These are phyloP conservation scores for Lepidurus arcticus DNA, from an alignment of 1,140 invertebrate genomes.

Conservation along the genomic window DNA sequence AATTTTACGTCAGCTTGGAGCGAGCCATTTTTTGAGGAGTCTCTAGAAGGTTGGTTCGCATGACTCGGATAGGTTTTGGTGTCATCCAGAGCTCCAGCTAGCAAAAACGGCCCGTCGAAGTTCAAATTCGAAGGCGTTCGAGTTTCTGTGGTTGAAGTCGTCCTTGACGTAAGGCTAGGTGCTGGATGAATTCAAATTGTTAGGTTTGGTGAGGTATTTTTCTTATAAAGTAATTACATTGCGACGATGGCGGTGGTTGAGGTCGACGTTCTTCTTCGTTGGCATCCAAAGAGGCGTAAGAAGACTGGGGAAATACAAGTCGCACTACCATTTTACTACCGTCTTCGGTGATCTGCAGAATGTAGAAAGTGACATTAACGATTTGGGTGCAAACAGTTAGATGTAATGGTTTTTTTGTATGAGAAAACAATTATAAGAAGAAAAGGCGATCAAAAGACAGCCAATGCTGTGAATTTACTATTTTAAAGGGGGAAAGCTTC, in stretches of 20 bases:
- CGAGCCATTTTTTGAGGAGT: neutral
- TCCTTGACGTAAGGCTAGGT: neutral
- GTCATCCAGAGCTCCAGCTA: neutral
- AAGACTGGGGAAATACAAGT: conserved; percentile 7
- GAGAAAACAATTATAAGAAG: too few species aligned
- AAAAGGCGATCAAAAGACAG: too few species aligned
- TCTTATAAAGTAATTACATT: neutral
- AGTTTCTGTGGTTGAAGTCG: neutral
- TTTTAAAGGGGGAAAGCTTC: too few species aligned
- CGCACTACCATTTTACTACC: conserved; percentile 33
- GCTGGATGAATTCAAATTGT: neutral
- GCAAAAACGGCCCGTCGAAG: neutral
- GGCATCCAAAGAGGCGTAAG: neutral
- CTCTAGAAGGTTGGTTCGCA: neutral
- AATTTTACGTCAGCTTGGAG: neutral
- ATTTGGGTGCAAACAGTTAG: too few species aligned
- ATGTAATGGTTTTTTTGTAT: too few species aligned
- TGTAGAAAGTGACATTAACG: neutral
- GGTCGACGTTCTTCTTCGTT: neutral
- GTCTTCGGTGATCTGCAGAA: conserved; percentile 27
- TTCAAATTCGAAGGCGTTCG: neutral
- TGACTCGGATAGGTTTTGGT: neutral
- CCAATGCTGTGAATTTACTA: too few species aligned
- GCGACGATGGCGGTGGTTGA: neutral
- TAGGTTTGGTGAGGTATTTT: neutral